These are phyloP conservation scores for Misgurnus mizolepis DNA, from an alignment of 2,113 vertebrate genomes.

Conservation along the genomic window DNA sequence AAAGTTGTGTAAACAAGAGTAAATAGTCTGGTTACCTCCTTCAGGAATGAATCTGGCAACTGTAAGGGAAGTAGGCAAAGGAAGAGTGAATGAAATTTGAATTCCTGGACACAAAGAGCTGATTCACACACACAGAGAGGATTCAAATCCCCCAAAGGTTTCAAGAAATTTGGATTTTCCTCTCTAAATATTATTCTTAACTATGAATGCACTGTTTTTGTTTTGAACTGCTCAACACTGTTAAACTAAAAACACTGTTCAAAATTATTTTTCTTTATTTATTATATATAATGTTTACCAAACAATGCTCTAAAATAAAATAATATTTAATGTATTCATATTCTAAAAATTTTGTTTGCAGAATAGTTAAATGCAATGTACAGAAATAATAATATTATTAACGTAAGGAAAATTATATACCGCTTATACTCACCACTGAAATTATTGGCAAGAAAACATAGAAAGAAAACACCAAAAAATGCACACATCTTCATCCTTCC, in stretches of 20 bases:
- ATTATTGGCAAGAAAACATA: constrained; percentile 59
- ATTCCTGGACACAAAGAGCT: constrained; percentile 63
- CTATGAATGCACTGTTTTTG: constrained; percentile 4
- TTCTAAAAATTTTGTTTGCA: not conserved
- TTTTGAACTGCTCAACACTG: not conserved
- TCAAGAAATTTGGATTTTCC: constrained; percentile 58
- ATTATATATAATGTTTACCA: not conserved
- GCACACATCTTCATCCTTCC: constrained; percentile 69
- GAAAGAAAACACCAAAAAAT: constrained; percentile 57
- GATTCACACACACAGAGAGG: constrained; percentile 65
- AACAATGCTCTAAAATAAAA: not conserved
- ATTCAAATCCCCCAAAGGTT: constrained; percentile 45
- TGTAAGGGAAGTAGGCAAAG: constrained; percentile 62
- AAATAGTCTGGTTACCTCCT: constrained; percentile 67
- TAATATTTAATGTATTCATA: not conserved
- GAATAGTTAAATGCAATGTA: not conserved
- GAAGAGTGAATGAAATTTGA: constrained; percentile 57
- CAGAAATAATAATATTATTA: not conserved
- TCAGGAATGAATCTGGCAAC: constrained; percentile 80
- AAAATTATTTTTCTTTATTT: too few species aligned
- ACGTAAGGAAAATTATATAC: not conserved
- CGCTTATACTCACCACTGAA: constrained; percentile 65
- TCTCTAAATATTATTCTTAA: constrained; percentile 68
- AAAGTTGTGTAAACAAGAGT: constrained; percentile 10
- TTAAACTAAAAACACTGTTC: too few species aligned